Base-by-base conservation (phyloP, 2,797 vertebrate genomes). In the Scomberomorus guttatus region DNA sequence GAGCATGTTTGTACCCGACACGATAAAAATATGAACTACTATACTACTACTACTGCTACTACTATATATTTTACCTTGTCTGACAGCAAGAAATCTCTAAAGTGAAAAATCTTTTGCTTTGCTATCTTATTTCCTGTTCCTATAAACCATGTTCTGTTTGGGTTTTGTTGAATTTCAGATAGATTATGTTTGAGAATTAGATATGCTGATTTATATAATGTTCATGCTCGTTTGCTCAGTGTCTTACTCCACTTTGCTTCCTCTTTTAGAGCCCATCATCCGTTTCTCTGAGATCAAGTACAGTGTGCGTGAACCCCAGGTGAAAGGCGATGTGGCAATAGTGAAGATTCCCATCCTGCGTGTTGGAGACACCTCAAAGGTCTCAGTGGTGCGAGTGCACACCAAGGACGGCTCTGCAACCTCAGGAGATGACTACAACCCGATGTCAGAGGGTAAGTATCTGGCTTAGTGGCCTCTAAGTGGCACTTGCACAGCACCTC, bases 401-500 rank as follows among this genome's bases (percentile, higher is more conserved):
- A 97, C 96, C 44, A 97, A 97, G 72, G 97, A 97, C 10, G 96
- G 96, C 46, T 97, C 97, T 66, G 96, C 97, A 12, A 96, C 95
- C 24, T 97, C 96, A 11, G 96, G 96, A 82, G 96, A 97, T 50
- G 96, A 97, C 88, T 97, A 97, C 86, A 97, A 96, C 92, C 96
- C 97, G 0, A 50, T 97, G 86, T 97, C 97, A 76, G 94, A 97
- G 90, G 96, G 96, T 97, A 78, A 93, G 87, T 48, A 71, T 51
- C n/a, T 44, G 18, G 3, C 44, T 75, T 5, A 15, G 15, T 20
- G 6, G 42, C 61, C 29, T 2, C 42, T 65, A 20, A 37, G 39
- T 39, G 22, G 58, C 32, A 44, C 44, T 37, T 20, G 18, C 32
- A 52, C 1, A 46, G 15, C 32, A 20, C 42, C 3, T 50, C 20